These are phyloP conservation scores for Cheilosia grossa DNA, from an alignment of 2,888 invertebrate species.

Conservation along the genomic window DNA sequence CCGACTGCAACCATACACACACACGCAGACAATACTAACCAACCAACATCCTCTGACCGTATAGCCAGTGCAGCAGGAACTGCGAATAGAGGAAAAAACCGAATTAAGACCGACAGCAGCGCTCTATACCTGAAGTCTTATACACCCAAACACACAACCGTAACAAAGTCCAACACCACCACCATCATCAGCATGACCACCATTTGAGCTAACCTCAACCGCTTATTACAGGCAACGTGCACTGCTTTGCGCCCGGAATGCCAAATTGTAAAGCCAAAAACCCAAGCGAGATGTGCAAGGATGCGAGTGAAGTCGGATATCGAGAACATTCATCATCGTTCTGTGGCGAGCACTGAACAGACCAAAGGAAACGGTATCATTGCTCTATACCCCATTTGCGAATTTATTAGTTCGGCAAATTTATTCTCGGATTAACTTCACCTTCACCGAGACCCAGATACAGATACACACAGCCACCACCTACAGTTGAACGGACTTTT, in stretches of 20 bases:
- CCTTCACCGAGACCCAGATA: conserved; percentile 40
- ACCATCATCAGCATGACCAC: not conserved
- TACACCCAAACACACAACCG: conserved; percentile 9
- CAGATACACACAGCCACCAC: conserved; percentile 9
- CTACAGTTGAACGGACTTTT: conserved; percentile 34
- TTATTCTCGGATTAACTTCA: conserved; percentile 71
- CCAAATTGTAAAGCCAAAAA: conserved; percentile 61
- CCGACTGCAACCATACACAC: conserved; percentile 7
- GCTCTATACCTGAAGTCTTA: conserved; percentile 35
- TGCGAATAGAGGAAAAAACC: conserved; percentile 2
- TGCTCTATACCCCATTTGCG: conserved; percentile 51
- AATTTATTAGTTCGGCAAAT: conserved; percentile 72
- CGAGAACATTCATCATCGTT: conserved; percentile 73
- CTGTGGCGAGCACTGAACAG: conserved; percentile 32
- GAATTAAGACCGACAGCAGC: conserved; percentile 57
- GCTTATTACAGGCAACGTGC: conserved; percentile 55
- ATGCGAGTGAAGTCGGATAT: conserved; percentile 73
- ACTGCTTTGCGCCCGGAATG: conserved; percentile 47
- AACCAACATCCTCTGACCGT: conserved; percentile 30
- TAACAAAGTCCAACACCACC: conserved; percentile 49
- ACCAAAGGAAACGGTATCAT: conserved; percentile 59
- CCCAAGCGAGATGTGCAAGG: conserved; percentile 68
- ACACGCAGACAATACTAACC: not conserved
- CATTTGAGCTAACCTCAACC: conserved; percentile 52
- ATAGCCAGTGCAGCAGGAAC: conserved; percentile 9